Percentiles rank a stretch among this genome's conserved stretches.
Conservation (phyloP, 92 coral and sea anemone species). For the Umimayanthus chanpuru region DNA sequence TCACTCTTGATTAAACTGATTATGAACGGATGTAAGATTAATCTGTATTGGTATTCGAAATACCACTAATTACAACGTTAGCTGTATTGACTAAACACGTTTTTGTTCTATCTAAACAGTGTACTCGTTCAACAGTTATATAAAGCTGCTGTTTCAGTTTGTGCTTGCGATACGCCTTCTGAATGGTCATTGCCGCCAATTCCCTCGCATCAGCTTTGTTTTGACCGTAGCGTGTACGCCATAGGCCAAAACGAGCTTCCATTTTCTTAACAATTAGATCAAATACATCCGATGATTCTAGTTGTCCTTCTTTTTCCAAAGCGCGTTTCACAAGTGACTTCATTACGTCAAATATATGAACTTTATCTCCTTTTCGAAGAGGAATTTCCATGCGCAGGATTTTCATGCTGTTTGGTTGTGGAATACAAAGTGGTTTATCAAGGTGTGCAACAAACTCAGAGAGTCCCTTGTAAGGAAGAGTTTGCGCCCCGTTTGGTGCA, state of each 20-base stretch:
- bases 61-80: not conserved
- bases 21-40: not conserved
- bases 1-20: no score
- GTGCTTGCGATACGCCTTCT: constrained; percentile 40
- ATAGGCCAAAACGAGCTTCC: constrained; percentile 70
- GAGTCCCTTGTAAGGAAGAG: constrained; percentile 71
- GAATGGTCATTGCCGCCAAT: constrained; percentile 35
- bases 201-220: constrained; percentile 9
- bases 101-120: not conserved
- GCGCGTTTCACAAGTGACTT: constrained; percentile 81
- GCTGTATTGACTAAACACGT: not conserved
- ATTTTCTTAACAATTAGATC: constrained; percentile 78
- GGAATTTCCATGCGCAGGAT: constrained; percentile 80
- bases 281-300: constrained; percentile 90
- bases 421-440: constrained; percentile 81
- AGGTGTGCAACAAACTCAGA: constrained; percentile 83
- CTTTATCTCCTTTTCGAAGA: constrained; percentile 84
- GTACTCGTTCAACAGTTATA: not conserved
- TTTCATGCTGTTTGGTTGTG: constrained; percentile 75
- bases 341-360: constrained; percentile 88
- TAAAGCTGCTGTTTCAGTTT: constrained; percentile 4
- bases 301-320: constrained; percentile 77
- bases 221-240: constrained; percentile 10
- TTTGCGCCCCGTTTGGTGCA: constrained; percentile 81
- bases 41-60: not conserved